phyloP scores from a whole-genome alignment of 1,140 invertebrate genomes.

The Andrena cerasifolii region DNA sequence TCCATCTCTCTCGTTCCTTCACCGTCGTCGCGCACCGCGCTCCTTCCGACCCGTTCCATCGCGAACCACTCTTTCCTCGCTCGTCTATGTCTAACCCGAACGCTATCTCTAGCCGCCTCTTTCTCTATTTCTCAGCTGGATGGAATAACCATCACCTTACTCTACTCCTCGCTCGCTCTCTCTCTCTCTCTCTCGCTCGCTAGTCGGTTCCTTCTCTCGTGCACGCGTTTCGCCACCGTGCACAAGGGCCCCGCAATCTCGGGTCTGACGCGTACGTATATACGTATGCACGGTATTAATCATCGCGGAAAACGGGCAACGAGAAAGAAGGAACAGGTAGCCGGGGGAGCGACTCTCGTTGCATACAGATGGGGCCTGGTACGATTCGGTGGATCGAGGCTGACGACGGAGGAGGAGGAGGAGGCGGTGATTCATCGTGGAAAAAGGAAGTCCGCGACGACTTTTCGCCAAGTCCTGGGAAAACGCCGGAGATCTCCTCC shows the following conservation, averaged over 20 bases:
- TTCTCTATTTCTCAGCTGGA: constrained; percentile 34
- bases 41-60: constrained; percentile 10
- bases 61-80: constrained; percentile 17
- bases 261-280: constrained; percentile 32
- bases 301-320: constrained; percentile 61
- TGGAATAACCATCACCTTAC: too few species aligned
- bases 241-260: constrained; percentile 22
- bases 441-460: constrained; percentile 28
- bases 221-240: constrained; percentile 52
- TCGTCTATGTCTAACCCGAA: constrained; percentile 31
- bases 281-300: constrained; percentile 64
- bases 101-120: constrained; percentile 34
- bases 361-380: too few species aligned
- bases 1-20: constrained; percentile 16
- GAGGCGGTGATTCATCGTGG: constrained; percentile 33
- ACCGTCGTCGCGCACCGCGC: not conserved
- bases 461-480: constrained; percentile 27
- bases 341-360: too few species aligned
- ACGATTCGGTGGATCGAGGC: constrained; percentile 22
- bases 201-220: constrained; percentile 22
- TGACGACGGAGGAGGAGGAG: too few species aligned
- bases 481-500: not conserved
- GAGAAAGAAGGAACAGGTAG: constrained; percentile 44
- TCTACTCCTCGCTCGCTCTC: not conserved
- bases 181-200: constrained; percentile 24